Conservation (phyloP, 2,888 invertebrate species). For the Hipparchia sbordonii region DNA sequence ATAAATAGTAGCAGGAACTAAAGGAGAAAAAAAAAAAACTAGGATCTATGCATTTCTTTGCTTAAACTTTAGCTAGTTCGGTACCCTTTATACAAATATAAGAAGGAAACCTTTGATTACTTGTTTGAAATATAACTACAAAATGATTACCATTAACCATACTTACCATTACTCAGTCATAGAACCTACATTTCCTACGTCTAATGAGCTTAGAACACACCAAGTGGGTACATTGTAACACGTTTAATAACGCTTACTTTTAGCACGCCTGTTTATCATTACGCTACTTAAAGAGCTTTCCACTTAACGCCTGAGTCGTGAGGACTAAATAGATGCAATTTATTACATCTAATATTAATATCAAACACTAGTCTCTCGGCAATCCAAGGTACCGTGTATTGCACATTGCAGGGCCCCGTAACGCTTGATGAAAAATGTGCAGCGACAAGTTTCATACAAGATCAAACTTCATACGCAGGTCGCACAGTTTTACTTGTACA, state of each 20-base stretch:
- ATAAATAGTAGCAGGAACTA: too few relatives aligned
- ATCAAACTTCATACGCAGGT: too few relatives aligned
- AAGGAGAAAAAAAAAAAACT: too few relatives aligned
- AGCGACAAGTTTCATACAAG: too few relatives aligned
- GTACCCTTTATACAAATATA: too few relatives aligned
- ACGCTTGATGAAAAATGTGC: too few relatives aligned
- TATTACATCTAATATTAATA: constrained; percentile 63
- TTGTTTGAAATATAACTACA: background rate
- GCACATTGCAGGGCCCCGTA: too few relatives aligned
- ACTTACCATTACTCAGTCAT: constrained; percentile 10
- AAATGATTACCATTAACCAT: background rate
- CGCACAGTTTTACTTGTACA: too few relatives aligned
- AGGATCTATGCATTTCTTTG: too few relatives aligned
- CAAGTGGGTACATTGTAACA: constrained; percentile 35
- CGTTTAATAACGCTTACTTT: constrained; percentile 39
- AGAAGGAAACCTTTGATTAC: background rate
- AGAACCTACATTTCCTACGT: background rate
- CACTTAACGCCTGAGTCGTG: constrained; percentile 57
- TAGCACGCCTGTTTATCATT: constrained; percentile 43
- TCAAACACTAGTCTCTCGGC: background rate
- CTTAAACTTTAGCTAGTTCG: too few relatives aligned
- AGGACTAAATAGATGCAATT: constrained; percentile 67
- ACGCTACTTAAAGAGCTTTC: constrained; percentile 44
- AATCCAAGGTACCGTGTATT: too few relatives aligned
- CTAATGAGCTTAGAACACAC: constrained; percentile 27